phyloP scores from a whole-genome alignment of 2,888 invertebrate genomes.

The Ormyrus nitidulus region DNA sequence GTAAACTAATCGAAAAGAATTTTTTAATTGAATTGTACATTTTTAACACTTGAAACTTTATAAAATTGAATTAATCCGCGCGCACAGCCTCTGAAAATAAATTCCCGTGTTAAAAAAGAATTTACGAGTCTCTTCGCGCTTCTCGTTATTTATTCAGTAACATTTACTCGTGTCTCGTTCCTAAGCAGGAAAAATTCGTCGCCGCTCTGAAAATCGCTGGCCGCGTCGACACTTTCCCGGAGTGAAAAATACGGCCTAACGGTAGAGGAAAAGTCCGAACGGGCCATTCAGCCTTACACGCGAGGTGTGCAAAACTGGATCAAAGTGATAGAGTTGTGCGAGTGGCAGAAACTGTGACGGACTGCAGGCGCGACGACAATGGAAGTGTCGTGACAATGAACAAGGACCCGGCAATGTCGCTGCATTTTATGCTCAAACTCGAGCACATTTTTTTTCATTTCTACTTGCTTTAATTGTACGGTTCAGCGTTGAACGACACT shows the following conservation, averaged over 20 bases:
- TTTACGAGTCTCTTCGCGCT: too few species aligned
- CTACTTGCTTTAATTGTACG: conserved; percentile 14
- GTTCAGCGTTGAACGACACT: neutral
- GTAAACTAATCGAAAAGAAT: too few species aligned
- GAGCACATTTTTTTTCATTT: neutral
- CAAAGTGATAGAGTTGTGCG: conserved; percentile 52
- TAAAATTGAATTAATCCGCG: too few species aligned
- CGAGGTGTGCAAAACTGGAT: conserved; percentile 54
- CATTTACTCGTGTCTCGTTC: too few species aligned
- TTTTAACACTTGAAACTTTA: too few species aligned
- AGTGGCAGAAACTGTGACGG: conserved; percentile 19
- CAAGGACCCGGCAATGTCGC: conserved; percentile 30
- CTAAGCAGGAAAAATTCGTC: neutral
- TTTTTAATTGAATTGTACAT: too few species aligned
- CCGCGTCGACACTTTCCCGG: neutral
- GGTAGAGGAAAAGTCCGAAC: conserved; percentile 23
- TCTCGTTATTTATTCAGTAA: too few species aligned
- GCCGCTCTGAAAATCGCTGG: too few species aligned
- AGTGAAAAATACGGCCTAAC: neutral
- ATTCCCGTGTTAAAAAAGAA: neutral
- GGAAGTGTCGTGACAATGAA: conserved; percentile 39
- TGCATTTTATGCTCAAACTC: conserved; percentile 15
- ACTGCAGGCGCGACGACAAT: conserved; percentile 17
- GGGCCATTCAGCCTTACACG: conserved; percentile 23
- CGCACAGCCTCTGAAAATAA: neutral